Conservation (phyloP, 2,113 vertebrate genomes). For the Heptranchias perlo region DNA sequence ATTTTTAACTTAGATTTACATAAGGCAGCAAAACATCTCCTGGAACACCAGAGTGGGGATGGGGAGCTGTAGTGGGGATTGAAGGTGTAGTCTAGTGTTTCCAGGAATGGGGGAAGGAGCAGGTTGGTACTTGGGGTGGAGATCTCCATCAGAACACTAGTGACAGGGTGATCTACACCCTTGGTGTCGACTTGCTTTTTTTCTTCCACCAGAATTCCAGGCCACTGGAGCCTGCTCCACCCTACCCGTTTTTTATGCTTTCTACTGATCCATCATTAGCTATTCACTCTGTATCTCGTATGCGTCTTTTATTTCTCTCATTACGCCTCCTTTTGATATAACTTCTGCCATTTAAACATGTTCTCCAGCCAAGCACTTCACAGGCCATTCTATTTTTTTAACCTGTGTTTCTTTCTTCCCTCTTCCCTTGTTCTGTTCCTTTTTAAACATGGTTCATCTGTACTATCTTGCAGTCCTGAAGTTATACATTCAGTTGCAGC, state of each 20-base stretch:
- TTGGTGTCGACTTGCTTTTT: neutral
- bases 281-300: neutral
- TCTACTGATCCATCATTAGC: neutral
- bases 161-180: neutral
- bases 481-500: neutral
- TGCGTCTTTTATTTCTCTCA: neutral
- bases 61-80: neutral
- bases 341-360: neutral
- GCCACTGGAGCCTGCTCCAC: neutral
- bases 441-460: neutral
- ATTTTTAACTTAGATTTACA: neutral
- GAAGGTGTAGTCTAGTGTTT: neutral
- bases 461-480: neutral
- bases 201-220: neutral
- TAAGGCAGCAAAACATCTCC: neutral
- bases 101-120: neutral
- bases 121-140: neutral
- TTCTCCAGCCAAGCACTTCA: neutral
- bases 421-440: neutral
- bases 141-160: neutral
- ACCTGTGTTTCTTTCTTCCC: neutral
- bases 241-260: neutral
- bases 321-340: neutral
- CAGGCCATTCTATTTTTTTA: neutral
- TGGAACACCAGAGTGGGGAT: neutral